These are phyloP conservation scores for Drosophila subsilvestris DNA, from an alignment of 2,888 invertebrate genomes.

Conservation along the genomic window DNA sequence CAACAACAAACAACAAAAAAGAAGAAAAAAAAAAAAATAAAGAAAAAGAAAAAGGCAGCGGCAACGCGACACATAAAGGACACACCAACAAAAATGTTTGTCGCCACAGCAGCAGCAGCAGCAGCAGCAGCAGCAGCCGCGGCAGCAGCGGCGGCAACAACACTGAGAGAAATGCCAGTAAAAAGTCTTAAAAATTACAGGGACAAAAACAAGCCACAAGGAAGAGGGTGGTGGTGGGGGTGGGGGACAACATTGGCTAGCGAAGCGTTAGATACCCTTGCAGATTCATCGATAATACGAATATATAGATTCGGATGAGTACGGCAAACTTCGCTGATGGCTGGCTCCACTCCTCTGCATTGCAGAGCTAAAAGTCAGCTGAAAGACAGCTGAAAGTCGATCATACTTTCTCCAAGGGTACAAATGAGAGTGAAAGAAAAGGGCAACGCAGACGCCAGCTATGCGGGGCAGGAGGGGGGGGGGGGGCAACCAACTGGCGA, in stretches of 20 bases:
- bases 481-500: slow-evolving; percentile 50
- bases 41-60: slow-evolving; percentile 23
- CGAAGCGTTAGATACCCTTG: background rate
- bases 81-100: slow-evolving; percentile 52
- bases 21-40: slow-evolving; percentile 20
- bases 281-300: no score
- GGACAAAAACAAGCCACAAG: slow-evolving; percentile 22
- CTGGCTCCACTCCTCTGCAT: no score
- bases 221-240: no score
- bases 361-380: no score
- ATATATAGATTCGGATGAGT: no score
- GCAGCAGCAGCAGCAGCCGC: slow-evolving; percentile 27
- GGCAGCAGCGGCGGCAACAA: slow-evolving; percentile 38
- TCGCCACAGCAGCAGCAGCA: slow-evolving; percentile 36
- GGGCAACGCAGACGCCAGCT: slow-evolving; percentile 51
- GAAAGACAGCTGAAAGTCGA: background rate
- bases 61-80: slow-evolving; percentile 50
- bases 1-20: slow-evolving; percentile 18
- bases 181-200: slow-evolving; percentile 32
- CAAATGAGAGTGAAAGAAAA: slow-evolving; percentile 19
- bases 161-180: slow-evolving; percentile 22
- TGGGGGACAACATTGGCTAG: background rate
- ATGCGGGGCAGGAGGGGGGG: background rate
- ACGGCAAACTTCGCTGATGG: no score
- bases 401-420: background rate